These are phyloP conservation scores for Leptopilina myrica DNA, from an alignment of 2,888 invertebrate species.

Conservation along the genomic window DNA sequence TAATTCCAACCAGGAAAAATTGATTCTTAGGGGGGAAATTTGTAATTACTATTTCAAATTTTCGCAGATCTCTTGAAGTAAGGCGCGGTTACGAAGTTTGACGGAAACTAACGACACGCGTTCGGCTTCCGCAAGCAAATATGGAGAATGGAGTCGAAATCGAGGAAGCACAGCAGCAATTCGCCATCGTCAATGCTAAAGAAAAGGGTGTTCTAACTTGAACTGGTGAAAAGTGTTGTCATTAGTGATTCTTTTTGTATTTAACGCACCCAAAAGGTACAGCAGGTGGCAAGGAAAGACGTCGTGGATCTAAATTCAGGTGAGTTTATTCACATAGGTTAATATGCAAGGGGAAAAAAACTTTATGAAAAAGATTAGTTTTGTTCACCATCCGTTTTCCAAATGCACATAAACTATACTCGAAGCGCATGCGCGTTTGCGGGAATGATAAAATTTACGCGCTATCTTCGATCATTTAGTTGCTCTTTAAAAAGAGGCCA, in stretches of 20 bases:
- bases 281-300: slow-evolving; percentile 28
- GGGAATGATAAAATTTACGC: slow-evolving; percentile 68
- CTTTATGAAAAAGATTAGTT: slow-evolving; percentile 55
- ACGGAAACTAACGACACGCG: slow-evolving; percentile 53
- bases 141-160: slow-evolving; percentile 71
- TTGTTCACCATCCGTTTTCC: slow-evolving; percentile 66
- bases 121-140: slow-evolving; percentile 59
- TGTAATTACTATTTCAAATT: slow-evolving; percentile 17
- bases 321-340: slow-evolving; percentile 33
- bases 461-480: slow-evolving; percentile 41
- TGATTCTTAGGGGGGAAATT: background rate
- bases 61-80: slow-evolving; percentile 14
- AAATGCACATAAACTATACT: slow-evolving; percentile 63
- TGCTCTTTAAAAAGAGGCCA: background rate
- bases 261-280: slow-evolving; percentile 52
- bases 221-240: slow-evolving; percentile 55
- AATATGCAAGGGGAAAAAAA: slow-evolving; percentile 55
- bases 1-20: background rate
- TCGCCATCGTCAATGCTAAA: slow-evolving; percentile 72
- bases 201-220: slow-evolving; percentile 57
- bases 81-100: slow-evolving; percentile 35
- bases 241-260: slow-evolving; percentile 61
- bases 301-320: slow-evolving; percentile 20
- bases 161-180: slow-evolving; percentile 67
- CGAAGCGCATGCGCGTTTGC: slow-evolving; percentile 68